These are phyloP conservation scores for Seira ritae DNA, from an alignment of 2,888 invertebrate genomes.

Conservation along the genomic window DNA sequence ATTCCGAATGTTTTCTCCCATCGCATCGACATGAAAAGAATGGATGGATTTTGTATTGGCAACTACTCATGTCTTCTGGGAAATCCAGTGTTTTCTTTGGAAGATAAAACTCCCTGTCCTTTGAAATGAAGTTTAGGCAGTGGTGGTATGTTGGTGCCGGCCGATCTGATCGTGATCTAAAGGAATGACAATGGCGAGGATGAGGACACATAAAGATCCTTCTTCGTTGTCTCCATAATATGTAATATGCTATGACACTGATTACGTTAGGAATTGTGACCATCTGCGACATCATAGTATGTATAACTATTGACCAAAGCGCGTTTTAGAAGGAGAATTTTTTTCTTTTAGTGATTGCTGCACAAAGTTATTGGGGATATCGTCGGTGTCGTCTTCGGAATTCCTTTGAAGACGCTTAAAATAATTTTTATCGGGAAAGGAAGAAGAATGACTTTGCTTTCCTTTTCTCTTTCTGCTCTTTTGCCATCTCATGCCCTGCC, in stretches of 20 bases:
- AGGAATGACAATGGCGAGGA: not conserved
- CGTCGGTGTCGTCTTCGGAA: constrained; percentile 3
- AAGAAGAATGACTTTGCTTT: constrained; percentile 30
- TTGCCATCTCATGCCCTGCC: not conserved
- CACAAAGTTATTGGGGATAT: not conserved
- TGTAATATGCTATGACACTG: constrained; percentile 68
- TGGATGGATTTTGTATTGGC: not conserved
- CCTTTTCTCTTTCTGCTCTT: constrained; percentile 31
- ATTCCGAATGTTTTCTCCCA: too few relatives aligned
- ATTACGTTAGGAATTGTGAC: constrained; percentile 68
- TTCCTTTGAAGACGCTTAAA: constrained; percentile 18
- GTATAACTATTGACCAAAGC: not conserved
- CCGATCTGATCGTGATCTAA: constrained; percentile 10
- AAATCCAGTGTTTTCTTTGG: not conserved
- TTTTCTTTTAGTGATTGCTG: too few relatives aligned
- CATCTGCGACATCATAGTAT: constrained; percentile 64
- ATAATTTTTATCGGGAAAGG: constrained; percentile 6
- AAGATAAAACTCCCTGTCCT: not conserved
- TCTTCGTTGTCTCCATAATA: not conserved
- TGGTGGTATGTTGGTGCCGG: too few relatives aligned
- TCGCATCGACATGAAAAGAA: too few relatives aligned
- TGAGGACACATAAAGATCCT: not conserved
- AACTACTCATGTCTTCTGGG: not conserved
- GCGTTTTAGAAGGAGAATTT: too few relatives aligned
- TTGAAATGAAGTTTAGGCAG: not conserved